Percentiles rank a stretch among this genome's conserved stretches.
These are phyloP conservation scores for Lepus europaeus DNA, from an alignment of 2,113 vertebrate species.

Conservation along the genomic window DNA sequence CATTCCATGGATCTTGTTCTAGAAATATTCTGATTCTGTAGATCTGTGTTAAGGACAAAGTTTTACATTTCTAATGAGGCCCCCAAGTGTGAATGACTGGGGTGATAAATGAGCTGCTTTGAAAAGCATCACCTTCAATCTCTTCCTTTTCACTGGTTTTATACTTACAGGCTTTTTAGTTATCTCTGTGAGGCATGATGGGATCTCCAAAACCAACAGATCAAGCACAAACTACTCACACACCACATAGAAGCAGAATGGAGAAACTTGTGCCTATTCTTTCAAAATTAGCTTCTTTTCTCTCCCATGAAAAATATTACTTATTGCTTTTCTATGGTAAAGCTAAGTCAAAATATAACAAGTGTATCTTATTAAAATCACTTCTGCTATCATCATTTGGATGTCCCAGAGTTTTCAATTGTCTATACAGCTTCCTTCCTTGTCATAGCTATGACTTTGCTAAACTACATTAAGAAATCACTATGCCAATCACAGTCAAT, in stretches of 20 bases:
- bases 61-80: neutral
- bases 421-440: neutral
- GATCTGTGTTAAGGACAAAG: neutral
- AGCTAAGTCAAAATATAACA: neutral
- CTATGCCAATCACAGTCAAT: neutral
- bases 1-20: neutral
- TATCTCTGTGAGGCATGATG: neutral
- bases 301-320: neutral
- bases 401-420: neutral
- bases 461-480: neutral
- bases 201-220: neutral
- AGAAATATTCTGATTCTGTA: neutral
- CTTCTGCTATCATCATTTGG: neutral
- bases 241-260: neutral
- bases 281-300: neutral
- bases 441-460: neutral
- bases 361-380: neutral
- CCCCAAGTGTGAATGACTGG: neutral
- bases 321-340: neutral
- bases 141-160: neutral
- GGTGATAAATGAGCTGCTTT: neutral
- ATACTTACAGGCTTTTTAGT: neutral
- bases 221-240: neutral
- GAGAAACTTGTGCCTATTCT: neutral
- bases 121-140: rapidly evolving